Evolutionary conservation across 2,888 invertebrate genomes (phyloP).

Genomic region (Maniola hyperantus): DNA sequence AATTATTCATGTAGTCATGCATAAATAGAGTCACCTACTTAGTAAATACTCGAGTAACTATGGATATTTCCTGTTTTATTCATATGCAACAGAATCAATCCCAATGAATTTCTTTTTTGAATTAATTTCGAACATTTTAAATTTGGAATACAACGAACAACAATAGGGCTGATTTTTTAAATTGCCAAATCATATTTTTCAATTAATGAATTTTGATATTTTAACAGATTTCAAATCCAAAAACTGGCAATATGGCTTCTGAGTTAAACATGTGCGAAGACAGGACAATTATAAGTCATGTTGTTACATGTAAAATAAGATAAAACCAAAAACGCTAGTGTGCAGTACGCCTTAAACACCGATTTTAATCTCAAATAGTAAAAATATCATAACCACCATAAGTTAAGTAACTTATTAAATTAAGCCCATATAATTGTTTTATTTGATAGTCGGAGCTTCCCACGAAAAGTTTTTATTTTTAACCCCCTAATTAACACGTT

Average conservation of each 20-base stretch:
- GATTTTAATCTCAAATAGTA: slow-evolving; percentile 12
- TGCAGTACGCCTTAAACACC: neutral
- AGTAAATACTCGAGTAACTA: neutral
- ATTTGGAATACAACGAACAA: neutral
- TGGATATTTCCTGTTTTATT: neutral
- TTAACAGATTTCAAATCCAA: too few relatives aligned
- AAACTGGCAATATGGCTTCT: too few relatives aligned
- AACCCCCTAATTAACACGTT: slow-evolving; percentile 27
- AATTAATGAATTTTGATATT: too few relatives aligned
- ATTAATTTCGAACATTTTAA: neutral
- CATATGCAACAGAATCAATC: neutral
- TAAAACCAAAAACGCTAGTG: neutral
- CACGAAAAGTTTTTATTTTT: slow-evolving; percentile 24
- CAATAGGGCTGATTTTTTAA: neutral
- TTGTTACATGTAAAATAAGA: too few relatives aligned
- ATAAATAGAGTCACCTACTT: neutral
- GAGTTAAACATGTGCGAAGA: neutral
- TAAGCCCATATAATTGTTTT: slow-evolving; percentile 33
- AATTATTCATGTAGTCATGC: slow-evolving; percentile 6
- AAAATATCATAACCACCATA: slow-evolving; percentile 19
- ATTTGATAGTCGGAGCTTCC: slow-evolving; percentile 17
- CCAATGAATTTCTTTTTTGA: neutral
- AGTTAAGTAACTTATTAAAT: slow-evolving; percentile 27
- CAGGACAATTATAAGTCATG: neutral
- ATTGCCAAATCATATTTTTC: too few relatives aligned